phyloP scores from a whole-genome alignment of 2,888 invertebrate species.

The Orthosia gothica region DNA sequence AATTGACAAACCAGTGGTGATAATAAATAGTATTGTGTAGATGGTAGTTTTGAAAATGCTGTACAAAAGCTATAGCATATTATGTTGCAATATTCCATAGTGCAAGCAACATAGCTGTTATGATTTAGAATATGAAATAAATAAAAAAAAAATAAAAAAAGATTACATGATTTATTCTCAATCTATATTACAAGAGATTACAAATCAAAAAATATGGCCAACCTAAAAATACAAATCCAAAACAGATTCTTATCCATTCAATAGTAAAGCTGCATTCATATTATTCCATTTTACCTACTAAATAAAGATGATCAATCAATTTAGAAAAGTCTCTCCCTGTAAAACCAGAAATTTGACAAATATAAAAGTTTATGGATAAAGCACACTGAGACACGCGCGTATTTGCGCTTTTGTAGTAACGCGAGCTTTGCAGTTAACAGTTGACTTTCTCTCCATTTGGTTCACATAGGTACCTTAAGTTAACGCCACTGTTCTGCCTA shows the following conservation, averaged over 20 bases:
- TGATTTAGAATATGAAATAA: constrained; percentile 21
- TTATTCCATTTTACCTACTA: constrained; percentile 1
- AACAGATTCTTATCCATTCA: constrained; percentile 46
- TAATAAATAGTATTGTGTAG: not conserved
- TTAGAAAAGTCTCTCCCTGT: constrained; percentile 35
- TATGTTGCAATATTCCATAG: constrained; percentile 7
- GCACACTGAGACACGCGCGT: no score
- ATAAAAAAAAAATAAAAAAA: constrained; percentile 51
- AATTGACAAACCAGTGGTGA: not conserved
- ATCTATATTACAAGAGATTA: constrained; percentile 73
- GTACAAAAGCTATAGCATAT: not conserved
- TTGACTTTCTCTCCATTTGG: no score
- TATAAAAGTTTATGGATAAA: not conserved
- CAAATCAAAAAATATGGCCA: constrained; percentile 81
- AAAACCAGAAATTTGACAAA: constrained; percentile 45
- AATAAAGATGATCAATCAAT: constrained; percentile 10
- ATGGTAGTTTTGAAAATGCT: not conserved
- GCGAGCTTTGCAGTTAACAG: no score
- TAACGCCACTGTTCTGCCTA: no score
- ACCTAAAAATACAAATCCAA: constrained; percentile 62
- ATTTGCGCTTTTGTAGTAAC: no score
- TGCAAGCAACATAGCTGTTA: constrained; percentile 7
- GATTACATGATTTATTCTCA: constrained; percentile 79
- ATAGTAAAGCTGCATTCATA: constrained; percentile 46
- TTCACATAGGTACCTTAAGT: no score